Conservation (phyloP, 2,888 invertebrate species). For the Cantharis rustica region DNA sequence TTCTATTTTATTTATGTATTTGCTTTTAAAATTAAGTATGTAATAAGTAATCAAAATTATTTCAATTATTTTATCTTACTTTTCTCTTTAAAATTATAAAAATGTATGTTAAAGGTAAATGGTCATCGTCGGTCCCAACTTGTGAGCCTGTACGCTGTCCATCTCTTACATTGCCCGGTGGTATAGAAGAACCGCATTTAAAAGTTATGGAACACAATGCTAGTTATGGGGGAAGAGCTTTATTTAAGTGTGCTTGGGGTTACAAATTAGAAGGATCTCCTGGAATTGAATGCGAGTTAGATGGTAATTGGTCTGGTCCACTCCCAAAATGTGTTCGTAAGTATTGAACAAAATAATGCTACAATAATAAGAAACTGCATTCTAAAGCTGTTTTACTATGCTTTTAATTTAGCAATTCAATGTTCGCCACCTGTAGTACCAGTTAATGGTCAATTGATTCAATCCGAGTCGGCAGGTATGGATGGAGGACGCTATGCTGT, state of each 20-base stretch:
- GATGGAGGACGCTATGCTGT: conserved; percentile 72
- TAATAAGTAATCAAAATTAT: no score
- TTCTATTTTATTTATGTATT: neutral
- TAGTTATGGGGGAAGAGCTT: conserved; percentile 78
- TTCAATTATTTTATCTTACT: no score
- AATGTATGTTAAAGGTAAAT: conserved; percentile 63
- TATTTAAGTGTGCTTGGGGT: conserved; percentile 85
- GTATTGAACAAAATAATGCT: conserved; percentile 39
- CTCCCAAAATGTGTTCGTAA: conserved; percentile 78
- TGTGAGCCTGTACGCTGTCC: conserved; percentile 83
- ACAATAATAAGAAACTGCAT: no score
- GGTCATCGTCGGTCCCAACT: conserved; percentile 75
- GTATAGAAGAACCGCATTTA: conserved; percentile 71
- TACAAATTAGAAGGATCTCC: conserved; percentile 77
- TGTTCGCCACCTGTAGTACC: conserved; percentile 79
- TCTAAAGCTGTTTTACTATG: no score
- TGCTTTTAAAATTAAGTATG: neutral
- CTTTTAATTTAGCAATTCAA: conserved; percentile 69
- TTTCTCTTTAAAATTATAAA: neutral
- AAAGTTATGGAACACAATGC: conserved; percentile 80
- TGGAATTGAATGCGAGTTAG: conserved; percentile 78
- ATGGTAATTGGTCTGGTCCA: conserved; percentile 79
- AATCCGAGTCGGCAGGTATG: conserved; percentile 58
- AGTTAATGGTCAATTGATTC: conserved; percentile 69
- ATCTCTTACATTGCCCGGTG: conserved; percentile 66